These are phyloP conservation scores for Haemorhous mexicanus DNA, from an alignment of 2,113 vertebrate genomes.

Conservation along the genomic window DNA sequence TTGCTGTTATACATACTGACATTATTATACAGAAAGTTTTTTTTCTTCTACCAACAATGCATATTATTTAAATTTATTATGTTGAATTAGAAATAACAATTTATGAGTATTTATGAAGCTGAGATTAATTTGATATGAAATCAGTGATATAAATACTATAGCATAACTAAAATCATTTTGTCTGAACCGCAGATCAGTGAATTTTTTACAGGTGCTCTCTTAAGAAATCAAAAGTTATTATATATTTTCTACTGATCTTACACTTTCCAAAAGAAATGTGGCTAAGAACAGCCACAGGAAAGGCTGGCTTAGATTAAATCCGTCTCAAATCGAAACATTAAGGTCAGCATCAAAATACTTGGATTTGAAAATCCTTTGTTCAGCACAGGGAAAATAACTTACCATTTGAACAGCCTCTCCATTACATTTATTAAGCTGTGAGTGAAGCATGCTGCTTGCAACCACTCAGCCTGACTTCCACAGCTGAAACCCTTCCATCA, in stretches of 20 bases:
- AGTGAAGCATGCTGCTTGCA: not conserved
- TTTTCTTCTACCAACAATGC: not conserved
- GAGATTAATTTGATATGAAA: not conserved
- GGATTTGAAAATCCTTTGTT: constrained; percentile 21
- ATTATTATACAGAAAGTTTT: not conserved
- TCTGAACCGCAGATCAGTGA: not conserved
- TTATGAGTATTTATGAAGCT: not conserved
- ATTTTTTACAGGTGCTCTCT: not conserved
- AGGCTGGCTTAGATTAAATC: not conserved
- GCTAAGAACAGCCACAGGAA: not conserved
- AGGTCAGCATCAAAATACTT: not conserved
- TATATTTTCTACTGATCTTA: not conserved
- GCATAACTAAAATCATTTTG: not conserved
- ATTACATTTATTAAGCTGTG: not conserved
- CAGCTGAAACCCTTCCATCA: not conserved
- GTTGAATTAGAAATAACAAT: not conserved
- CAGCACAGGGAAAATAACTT: not conserved
- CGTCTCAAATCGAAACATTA: not conserved
- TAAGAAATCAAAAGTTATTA: not conserved
- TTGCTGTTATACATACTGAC: not conserved
- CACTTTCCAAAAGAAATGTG: not conserved
- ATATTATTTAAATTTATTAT: not conserved
- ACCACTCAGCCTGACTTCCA: not conserved
- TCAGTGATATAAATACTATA: not conserved
- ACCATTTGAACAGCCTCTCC: not conserved